Percentiles rank a stretch among this genome's conserved stretches.
Evolutionary conservation across 2,888 invertebrate species (phyloP).

Genomic region (Drosophila ustulata): DNA sequence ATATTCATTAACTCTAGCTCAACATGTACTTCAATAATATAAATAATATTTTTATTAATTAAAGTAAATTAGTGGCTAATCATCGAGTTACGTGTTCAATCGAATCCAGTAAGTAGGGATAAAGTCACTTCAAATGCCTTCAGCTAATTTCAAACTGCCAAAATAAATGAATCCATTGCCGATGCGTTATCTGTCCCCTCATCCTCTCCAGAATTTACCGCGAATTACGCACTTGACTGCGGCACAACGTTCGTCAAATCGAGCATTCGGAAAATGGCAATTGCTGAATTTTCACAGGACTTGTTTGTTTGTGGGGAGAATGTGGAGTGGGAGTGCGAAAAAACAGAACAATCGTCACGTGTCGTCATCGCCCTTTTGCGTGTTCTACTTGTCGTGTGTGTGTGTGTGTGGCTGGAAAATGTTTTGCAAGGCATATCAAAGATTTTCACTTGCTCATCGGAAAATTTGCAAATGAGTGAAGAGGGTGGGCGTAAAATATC

Average conservation of each 20-base stretch:
- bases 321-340: slow-evolving; percentile 6
- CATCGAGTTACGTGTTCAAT: not conserved
- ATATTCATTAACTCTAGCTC: too few relatives aligned
- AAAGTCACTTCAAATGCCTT: slow-evolving; percentile 11
- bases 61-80: not conserved
- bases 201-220: slow-evolving; percentile 38
- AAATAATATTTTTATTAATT: not conserved
- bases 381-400: slow-evolving; percentile 35
- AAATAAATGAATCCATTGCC: slow-evolving; percentile 56
- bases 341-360: slow-evolving; percentile 77
- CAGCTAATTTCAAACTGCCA: slow-evolving; percentile 27
- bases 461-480: slow-evolving; percentile 57
- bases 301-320: not conserved
- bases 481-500: slow-evolving; percentile 25
- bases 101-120: not conserved
- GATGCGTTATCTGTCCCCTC: slow-evolving; percentile 20
- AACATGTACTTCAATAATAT: too few relatives aligned
- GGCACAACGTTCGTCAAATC: slow-evolving; percentile 49
- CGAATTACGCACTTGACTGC: slow-evolving; percentile 79
- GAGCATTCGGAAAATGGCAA: slow-evolving; percentile 60
- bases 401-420: slow-evolving; percentile 58
- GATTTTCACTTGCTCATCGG: slow-evolving; percentile 68
- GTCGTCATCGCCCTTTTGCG: slow-evolving; percentile 46
- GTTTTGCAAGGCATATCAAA: slow-evolving; percentile 61
- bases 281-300: slow-evolving; percentile 50